Base-by-base conservation (phyloP, 1,140 invertebrate genomes). In the Campoletis sonorensis region DNA sequence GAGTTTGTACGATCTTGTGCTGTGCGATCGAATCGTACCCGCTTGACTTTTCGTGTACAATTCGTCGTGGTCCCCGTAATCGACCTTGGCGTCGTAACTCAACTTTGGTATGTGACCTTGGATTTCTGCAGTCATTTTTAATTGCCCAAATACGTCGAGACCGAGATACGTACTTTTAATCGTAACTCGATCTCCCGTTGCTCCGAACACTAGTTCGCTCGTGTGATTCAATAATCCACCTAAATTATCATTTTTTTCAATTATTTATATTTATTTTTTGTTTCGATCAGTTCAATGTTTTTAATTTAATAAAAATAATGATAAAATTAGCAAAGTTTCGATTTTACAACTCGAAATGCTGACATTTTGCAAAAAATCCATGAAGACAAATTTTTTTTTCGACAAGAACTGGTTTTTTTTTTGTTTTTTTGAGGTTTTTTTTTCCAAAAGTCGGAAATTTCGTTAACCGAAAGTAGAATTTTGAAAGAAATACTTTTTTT, bases 81-180 rank as follows among this genome's bases (percentile, higher is more conserved):
- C 94, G 8, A 98, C 92, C 84, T 94, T 94, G 0, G 93, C 92
- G 5, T 94, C 94, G 5, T 90, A 80, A 0, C 94, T 89, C 18
- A 98, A 89, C 0, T 88, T 85, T 0, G 98, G 98, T 18, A 98
- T 90, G 4, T 94, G 94, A 40, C 98, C 98, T 75, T 95, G 94
- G 16, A 99, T 92, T 54, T 96, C 93, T 0, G 95, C 94, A 78
- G 97, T 95, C 82, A 97, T 93, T 85, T 94, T 93, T 49, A 99
- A 90, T 90, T 98, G 97, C 87, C 98, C 97, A 87, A 97, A 98
- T 15, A 98, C 96, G 90, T 99, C 97, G n/a, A 98, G 93, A 0
- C 98, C 98, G 77, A 95, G 91, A 87, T 96, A 98, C 82, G 94
- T 94, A 90, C 98, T 97, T 79, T 93, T 94, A 27, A 99, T 94